These are phyloP conservation scores for Nemotelus nigrinus DNA, from an alignment of 2,888 invertebrate genomes.

Conservation along the genomic window DNA sequence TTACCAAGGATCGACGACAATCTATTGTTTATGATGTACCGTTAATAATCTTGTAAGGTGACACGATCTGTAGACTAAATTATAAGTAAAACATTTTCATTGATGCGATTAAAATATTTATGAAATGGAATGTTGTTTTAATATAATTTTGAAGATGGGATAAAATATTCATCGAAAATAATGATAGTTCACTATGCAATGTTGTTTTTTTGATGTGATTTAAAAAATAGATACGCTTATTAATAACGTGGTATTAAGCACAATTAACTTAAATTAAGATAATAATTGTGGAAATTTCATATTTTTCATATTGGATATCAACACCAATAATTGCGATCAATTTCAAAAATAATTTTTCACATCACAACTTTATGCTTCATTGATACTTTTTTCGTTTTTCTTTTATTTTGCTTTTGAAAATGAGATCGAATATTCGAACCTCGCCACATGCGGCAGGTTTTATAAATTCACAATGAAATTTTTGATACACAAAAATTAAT, in stretches of 20 bases:
- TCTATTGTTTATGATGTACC: slow-evolving; percentile 1
- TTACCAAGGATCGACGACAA: slow-evolving; percentile 29
- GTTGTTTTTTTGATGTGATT: too few species aligned
- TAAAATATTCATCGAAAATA: too few species aligned
- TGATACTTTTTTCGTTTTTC: background rate
- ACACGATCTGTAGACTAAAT: too few species aligned
- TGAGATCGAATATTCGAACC: slow-evolving; percentile 2
- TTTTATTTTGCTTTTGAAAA: slow-evolving; percentile 11
- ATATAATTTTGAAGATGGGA: background rate
- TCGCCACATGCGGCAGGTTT: too few species aligned
- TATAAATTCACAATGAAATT: too few species aligned
- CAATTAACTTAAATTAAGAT: slow-evolving; percentile 9
- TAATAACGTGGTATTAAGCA: slow-evolving; percentile 15
- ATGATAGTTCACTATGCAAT: too few species aligned
- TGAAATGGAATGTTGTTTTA: slow-evolving; percentile 34
- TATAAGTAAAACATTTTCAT: background rate
- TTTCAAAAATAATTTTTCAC: background rate
- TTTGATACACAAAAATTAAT: too few species aligned
- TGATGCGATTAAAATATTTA: slow-evolving; percentile 26
- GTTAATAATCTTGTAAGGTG: too few species aligned
- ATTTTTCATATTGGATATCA: background rate
- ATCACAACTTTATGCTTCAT: background rate
- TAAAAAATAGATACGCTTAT: background rate
- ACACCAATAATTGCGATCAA: background rate
- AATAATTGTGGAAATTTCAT: slow-evolving; percentile 40